Conservation (phyloP, 1,140 invertebrate genomes). For the Rhopalosiphum maidis region DNA sequence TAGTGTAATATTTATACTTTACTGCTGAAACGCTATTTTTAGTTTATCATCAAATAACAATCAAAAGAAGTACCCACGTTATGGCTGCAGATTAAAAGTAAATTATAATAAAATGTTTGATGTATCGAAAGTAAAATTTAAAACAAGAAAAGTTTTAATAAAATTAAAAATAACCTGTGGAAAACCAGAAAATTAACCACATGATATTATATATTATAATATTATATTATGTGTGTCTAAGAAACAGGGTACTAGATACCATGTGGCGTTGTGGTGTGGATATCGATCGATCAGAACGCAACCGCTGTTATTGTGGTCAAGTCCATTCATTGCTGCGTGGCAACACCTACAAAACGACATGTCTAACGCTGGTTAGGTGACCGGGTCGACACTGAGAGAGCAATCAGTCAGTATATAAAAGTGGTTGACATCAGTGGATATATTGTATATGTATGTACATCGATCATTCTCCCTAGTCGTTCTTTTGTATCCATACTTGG, state of each 20-base stretch:
- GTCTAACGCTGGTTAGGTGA: not conserved
- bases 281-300: not conserved
- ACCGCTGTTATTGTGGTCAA: not conserved
- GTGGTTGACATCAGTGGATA: not conserved
- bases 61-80: not conserved
- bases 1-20: not conserved
- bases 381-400: too few species aligned
- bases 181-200: not conserved
- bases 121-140: not conserved
- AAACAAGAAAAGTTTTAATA: not conserved
- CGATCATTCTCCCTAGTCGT: not conserved
- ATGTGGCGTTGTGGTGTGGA: not conserved
- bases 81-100: not conserved
- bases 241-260: not conserved
- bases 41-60: not conserved
- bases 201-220: not conserved
- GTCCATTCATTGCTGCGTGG: too few species aligned
- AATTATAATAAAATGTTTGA: too few species aligned
- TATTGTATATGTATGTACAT: not conserved
- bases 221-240: not conserved
- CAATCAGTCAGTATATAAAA: not conserved
- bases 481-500: not conserved
- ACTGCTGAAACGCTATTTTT: not conserved
- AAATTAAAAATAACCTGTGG: not conserved
- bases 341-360: conserved; percentile 12